A percentile compares a stretch with the other conserved stretches of the same genome.
phyloP scores from a whole-genome alignment of 2,797 vertebrate genomes.

The Okamejei kenojei region DNA sequence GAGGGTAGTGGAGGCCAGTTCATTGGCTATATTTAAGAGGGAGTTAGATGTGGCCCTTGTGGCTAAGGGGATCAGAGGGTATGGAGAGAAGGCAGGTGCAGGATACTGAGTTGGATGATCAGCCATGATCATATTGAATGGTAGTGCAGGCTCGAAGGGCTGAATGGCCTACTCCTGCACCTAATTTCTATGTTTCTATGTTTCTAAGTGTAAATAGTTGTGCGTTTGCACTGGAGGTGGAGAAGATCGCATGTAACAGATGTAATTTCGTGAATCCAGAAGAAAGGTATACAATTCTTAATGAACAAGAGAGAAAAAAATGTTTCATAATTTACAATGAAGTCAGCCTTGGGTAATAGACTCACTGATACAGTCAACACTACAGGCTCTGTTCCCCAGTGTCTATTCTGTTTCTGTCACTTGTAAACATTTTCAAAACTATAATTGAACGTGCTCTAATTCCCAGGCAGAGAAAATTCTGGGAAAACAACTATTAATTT shows the following conservation, averaged over 20 bases:
- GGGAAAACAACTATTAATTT: conserved; percentile 15
- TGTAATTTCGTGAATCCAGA: neutral
- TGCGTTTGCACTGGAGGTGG: neutral
- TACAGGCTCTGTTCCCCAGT: neutral
- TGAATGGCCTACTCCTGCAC: no score
- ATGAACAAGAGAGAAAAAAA: neutral
- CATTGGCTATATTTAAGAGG: no score
- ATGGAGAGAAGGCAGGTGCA: no score
- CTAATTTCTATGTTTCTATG: no score
- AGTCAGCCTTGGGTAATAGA: conserved; percentile 16
- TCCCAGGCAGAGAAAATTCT: conserved; percentile 14
- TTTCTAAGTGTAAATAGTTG: neutral
- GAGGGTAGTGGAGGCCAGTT: no score
- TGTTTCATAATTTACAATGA: conserved; percentile 23
- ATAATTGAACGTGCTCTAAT: neutral
- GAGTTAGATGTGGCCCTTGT: no score
- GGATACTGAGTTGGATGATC: no score
- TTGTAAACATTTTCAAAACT: conserved; percentile 18
- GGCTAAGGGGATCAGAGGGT: no score
- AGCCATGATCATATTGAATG: no score
- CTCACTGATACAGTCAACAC: neutral
- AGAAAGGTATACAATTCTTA: neutral
- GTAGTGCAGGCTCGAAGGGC: no score
- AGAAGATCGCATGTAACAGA: neutral
- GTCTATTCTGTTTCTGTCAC: neutral